Base-by-base conservation (phyloP, 2,113 vertebrate species). In the Oryzias woworae region DNA sequence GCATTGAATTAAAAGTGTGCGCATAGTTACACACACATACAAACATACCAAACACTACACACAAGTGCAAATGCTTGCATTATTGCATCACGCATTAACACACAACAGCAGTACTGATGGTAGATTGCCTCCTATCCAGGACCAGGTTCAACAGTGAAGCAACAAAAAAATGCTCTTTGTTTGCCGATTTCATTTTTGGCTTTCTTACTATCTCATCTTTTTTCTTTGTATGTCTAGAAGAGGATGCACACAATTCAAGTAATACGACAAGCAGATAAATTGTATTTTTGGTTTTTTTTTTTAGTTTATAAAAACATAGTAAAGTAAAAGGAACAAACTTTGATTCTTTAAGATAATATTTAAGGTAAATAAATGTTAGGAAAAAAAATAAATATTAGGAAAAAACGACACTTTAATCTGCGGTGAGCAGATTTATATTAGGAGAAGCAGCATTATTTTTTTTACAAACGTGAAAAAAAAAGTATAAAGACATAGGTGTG, bases 121-220 rank as follows among this genome's bases (percentile, higher is more conserved):
- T 31, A 31, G 28, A 31, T 31, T 31, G 31, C 54, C 54, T 20
- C 18, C 12, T 75, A 78, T 73, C 81, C 77, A 87, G 84, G 78
- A 86, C 69, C 62, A 43, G 80, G 75, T 82, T 83, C 76, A 87
- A 87, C 87, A 87, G 85, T 86, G 84, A 85, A 88, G 87, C 73
- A 73, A 62, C n/a, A 80, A 77, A 80, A 65, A 80, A 80, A 78
- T 65, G 82, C 86, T 89, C 87, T 91, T 90, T 88, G 88, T 91
- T 89, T 90, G 67, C 75, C 78, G 77, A 78, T 62, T 73, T 69
- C 22, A 79, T 15, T 16, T 63, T 50, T 62, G 64, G 47, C 18
- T 62, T 31, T 78, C 68, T 78, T 53, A 59, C 71, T 63, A 8
- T 7, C 31, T 36, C 8, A 8, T 36, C 31, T 36, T 31, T 22